Evolutionary conservation across 1,140 invertebrate genomes (phyloP).

Genomic region (Metaphire vulgaris): DNA sequence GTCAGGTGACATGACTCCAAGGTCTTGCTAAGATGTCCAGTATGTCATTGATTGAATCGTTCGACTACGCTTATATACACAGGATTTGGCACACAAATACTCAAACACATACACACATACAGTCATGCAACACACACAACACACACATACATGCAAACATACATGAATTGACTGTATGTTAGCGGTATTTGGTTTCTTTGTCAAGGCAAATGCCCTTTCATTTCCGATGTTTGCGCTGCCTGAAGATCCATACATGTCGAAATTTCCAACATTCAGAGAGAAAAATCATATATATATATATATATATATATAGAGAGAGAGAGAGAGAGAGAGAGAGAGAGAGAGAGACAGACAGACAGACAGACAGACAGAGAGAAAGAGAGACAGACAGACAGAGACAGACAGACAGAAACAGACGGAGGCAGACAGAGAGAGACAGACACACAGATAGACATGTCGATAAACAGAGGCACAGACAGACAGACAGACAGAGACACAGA

Average conservation of each 20-base stretch:
- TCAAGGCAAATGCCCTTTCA: background rate
- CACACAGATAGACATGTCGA: background rate
- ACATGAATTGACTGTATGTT: no score
- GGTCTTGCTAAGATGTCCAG: no score
- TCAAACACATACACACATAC: background rate
- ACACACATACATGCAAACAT: background rate
- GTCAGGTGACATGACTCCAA: no score
- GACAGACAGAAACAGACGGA: background rate
- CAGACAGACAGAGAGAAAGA: background rate
- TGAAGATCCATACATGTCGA: background rate
- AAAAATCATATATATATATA: background rate
- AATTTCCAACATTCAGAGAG: background rate
- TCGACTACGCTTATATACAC: background rate
- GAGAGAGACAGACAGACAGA: background rate
- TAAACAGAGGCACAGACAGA: background rate
- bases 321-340: background rate
- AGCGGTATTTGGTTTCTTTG: background rate
- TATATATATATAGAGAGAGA: background rate
- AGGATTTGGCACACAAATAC: background rate
- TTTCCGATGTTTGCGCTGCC: background rate
- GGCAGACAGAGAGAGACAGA: background rate
- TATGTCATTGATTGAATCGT: no score
- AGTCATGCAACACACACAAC: background rate
- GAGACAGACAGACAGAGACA: background rate
- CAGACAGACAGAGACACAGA: background rate